Base-by-base conservation (phyloP, 2,888 invertebrate genomes). In the Tenthredo amoena region DNA sequence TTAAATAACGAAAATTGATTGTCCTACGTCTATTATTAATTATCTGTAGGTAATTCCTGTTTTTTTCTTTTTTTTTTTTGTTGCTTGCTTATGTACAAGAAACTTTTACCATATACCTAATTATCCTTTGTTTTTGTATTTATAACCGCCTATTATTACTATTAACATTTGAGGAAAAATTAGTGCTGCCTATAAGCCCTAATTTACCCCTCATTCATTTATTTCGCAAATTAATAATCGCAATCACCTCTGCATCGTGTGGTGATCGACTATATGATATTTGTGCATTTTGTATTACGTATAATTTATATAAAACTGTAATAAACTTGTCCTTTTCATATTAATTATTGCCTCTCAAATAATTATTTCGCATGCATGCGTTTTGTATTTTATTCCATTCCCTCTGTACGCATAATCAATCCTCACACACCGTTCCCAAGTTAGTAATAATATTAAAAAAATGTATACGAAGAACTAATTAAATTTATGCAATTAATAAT, bases 271-370 rank as follows among this genome's bases (percentile, higher is more conserved):
- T 37, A 71, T n/a, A 71, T 71, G 12, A 71, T 71, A 71, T 71
- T 71, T 71, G 71, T 71, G 34, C 71, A 34, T 71, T 71, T 71
- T 71, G 71, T 71, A 71, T 71, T 34, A 37, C 37, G 37, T 71
- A 71, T 71, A 71, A 71, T 37, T 71, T 34, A 37, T 71, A 71
- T 71, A 10, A n/a, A 37, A 18, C 15, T 3, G 18, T 1, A 71
- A 71, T 37, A n/a, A 71, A 71, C 15, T 34, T 71, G 71, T 71
- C 71, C 2, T n/a, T 37, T 71, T 37, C 18, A n/a, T 37, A 71
- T 37, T 7, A 71, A 37, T 71, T 34, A 37, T 71, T 34, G 18
- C 37, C 7, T 37, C 1, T 9, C 18, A 37, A 71, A 18, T 71
- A 26, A 71, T 71, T 37, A 37, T 71, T 37, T 18, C 37, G 71